Base-by-base conservation (phyloP, 92 coral and sea anemone species). In the Umimayanthus kanabou region DNA sequence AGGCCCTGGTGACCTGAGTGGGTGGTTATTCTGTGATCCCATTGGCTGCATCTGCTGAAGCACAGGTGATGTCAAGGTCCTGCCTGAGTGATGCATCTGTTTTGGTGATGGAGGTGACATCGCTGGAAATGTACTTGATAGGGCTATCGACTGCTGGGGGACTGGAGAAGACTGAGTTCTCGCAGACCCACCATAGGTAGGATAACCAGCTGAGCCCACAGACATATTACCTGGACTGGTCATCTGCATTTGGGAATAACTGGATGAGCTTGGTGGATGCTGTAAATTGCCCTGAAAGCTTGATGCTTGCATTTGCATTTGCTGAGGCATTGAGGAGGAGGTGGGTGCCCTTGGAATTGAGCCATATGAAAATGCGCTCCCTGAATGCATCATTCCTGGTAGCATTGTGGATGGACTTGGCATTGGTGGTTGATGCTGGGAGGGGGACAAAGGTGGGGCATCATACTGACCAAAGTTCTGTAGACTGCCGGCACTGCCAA, bases 1-100 rank as follows among this genome's bases (percentile, higher is more conserved):
- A 20, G 90, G 58, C 3, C 86, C 92, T 18, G 94, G 92, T 82
- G 92, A 70, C 28, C 87, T 43, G 55, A 83, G 87, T 1, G 87
- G 47, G 39, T 69, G 79, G 23, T 71, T 83, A 70, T 53, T 71
- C 65, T 83, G 87, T 83, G 87, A 70, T 11, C 87, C 64, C 76
- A 70, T 28, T 69, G 87, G 79, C 77, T 83, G 87, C 79, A 83
- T 83, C 87, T 83, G 87, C 77, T 83, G 87, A 83, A 83, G 87
- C 4, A 71, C 87, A 47, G 87, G 87, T 26, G 87, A 83, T 29
- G 39, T 55, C 78, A 83, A 11, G 1, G 87, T 83, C 45, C 87
- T 70, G 39, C 87, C 7, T 5, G 87, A 78, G 16, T 65, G 69
- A 73, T 83, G 86, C 77, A 82, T 82, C 29, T 82, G 87, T 71